Evolutionary conservation across 2,797 vertebrate species (phyloP).

Genomic region (Geotrypetes seraphini): DNA sequence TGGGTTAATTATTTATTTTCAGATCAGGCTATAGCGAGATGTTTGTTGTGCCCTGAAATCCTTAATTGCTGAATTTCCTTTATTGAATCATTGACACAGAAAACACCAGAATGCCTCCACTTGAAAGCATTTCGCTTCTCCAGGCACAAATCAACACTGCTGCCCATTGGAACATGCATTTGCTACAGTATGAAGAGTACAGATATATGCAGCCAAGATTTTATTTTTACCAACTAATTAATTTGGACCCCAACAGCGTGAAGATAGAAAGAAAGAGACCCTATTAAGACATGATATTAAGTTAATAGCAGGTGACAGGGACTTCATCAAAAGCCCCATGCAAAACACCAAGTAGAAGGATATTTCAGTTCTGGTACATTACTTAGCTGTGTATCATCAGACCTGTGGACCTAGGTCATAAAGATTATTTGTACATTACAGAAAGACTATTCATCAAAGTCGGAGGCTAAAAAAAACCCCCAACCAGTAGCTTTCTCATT

Average conservation of each 20-base stretch:
- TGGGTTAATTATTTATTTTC: too few species aligned
- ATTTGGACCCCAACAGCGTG: constrained; percentile 56
- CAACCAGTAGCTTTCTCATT: constrained; percentile 14
- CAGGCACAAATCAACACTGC: too few species aligned
- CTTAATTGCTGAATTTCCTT: too few species aligned
- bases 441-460: constrained; percentile 47
- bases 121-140: too few species aligned
- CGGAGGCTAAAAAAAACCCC: constrained; percentile 23
- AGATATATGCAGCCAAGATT: constrained; percentile 51
- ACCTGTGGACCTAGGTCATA: constrained; percentile 64
- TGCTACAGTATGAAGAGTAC: constrained; percentile 37
- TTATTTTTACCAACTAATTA: constrained; percentile 49
- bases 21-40: too few species aligned
- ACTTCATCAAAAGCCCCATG: constrained; percentile 60
- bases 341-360: constrained; percentile 62
- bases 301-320: constrained; percentile 69
- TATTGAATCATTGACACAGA: too few species aligned
- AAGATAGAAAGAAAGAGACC: constrained; percentile 59
- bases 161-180: constrained; percentile 29
- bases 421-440: constrained; percentile 65
- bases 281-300: constrained; percentile 68
- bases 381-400: constrained; percentile 60
- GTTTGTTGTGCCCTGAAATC: too few species aligned
- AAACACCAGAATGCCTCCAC: too few species aligned
- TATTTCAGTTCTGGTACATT: constrained; percentile 71